These are phyloP conservation scores for Lepus timidus DNA, from an alignment of 2,113 vertebrate genomes.

Conservation along the genomic window DNA sequence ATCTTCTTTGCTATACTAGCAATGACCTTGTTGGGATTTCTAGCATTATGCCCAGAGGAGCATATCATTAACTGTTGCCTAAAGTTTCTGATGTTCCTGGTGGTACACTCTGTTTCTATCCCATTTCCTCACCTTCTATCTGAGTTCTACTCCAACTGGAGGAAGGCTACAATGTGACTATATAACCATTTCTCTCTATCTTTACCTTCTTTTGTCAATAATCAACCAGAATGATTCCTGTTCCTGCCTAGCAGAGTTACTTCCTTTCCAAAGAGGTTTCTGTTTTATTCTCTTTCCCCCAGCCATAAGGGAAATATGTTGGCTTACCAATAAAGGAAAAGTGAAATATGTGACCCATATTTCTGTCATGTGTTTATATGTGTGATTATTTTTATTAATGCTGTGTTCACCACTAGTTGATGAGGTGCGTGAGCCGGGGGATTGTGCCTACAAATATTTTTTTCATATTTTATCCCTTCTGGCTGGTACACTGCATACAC, in stretches of 20 bases:
- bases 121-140: neutral
- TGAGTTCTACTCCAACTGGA: neutral
- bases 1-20: neutral
- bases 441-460: neutral
- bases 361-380: neutral
- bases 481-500: neutral
- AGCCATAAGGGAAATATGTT: neutral
- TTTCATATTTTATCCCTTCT: neutral
- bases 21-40: neutral
- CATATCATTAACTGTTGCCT: neutral
- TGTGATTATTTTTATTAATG: neutral
- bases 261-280: neutral
- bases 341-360: neutral
- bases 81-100: neutral
- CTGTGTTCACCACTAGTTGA: neutral
- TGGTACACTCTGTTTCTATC: neutral
- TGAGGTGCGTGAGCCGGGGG: neutral
- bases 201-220: neutral
- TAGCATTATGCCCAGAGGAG: neutral
- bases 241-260: neutral
- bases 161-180: neutral
- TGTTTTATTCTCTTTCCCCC: neutral
- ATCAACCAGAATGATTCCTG: neutral
- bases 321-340: neutral
- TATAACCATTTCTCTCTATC: neutral